Conservation (phyloP, 2,797 vertebrate species). For the Xiphophorus birchmanni region DNA sequence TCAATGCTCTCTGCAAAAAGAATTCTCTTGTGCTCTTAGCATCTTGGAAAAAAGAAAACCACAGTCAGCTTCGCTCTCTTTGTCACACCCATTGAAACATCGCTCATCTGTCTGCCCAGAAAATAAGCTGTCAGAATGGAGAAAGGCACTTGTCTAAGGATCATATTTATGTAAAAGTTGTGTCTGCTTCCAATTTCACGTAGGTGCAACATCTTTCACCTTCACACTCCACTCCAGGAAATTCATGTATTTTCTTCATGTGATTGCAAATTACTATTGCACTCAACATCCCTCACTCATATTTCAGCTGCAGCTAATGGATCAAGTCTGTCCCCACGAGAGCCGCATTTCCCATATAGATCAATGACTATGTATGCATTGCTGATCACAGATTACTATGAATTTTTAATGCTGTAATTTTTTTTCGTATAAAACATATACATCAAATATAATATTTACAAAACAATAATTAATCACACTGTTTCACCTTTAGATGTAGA, state of each 20-base stretch:
- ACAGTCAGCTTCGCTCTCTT: conserved; percentile 52
- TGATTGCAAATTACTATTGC: conserved; percentile 69
- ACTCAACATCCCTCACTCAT: conserved; percentile 47
- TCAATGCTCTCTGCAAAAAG: conserved; percentile 39
- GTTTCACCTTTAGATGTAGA: conserved; percentile 23
- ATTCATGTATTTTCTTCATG: conserved; percentile 70
- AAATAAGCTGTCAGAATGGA: conserved; percentile 75
- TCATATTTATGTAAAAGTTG: conserved; percentile 78
- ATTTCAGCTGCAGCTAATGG: conserved; percentile 59
- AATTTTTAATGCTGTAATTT: conserved; percentile 68
- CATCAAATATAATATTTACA: conserved; percentile 58
- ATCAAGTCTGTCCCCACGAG: conserved; percentile 65
- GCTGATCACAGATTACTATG: conserved; percentile 71
- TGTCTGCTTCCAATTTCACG: conserved; percentile 75
- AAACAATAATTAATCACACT: conserved; percentile 38
- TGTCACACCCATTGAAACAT: conserved; percentile 70
- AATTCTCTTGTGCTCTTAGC: conserved; percentile 33
- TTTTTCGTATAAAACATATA: conserved; percentile 61
- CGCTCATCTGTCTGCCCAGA: conserved; percentile 66
- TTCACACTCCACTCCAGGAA: conserved; percentile 68
- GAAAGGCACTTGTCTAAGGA: conserved; percentile 69
- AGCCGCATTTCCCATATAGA: conserved; percentile 72
- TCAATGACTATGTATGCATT: conserved; percentile 69
- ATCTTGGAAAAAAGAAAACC: conserved; percentile 31
- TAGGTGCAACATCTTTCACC: conserved; percentile 74